Percentiles rank a stretch among this genome's conserved stretches.
Conservation (phyloP, 2,888 invertebrate species). For the Agriopis leucophaearia region DNA sequence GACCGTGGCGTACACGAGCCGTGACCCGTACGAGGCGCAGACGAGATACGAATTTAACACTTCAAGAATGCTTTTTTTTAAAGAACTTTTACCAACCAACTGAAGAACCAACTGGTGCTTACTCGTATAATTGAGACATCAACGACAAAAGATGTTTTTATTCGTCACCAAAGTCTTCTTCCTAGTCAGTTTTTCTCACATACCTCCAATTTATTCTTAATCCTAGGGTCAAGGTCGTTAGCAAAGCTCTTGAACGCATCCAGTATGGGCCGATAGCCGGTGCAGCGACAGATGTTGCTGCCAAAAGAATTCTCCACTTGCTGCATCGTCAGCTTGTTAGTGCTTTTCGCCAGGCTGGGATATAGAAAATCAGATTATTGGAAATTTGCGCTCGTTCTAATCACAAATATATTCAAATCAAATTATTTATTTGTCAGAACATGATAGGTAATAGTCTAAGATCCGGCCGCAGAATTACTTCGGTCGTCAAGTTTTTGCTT, state of each 20-base stretch:
- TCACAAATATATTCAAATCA: no score
- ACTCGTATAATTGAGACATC: neutral
- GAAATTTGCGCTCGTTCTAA: neutral
- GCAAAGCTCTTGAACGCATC: conserved; percentile 93
- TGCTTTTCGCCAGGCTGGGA: conserved; percentile 75
- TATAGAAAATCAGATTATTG: conserved; percentile 42
- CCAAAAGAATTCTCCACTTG: conserved; percentile 91
- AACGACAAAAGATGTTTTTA: no score
- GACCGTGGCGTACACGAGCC: no score
- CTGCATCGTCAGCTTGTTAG: conserved; percentile 84
- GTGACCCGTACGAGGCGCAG: no score
- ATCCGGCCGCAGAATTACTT: no score
- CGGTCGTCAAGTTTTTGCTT: no score
- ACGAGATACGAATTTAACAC: no score
- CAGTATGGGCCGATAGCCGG: conserved; percentile 92
- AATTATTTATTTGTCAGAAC: no score
- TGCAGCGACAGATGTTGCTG: conserved; percentile 93
- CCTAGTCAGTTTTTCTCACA: neutral
- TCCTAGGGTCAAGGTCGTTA: conserved; percentile 82
- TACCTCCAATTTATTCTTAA: conserved; percentile 76
- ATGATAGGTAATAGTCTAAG: no score
- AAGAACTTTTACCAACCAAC: no score
- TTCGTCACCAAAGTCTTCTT: neutral
- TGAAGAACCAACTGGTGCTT: no score
- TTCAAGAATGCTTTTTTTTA: no score